Evolutionary conservation across 2,888 invertebrate genomes (phyloP), one percentile per base, ranked within the genome.

Genomic region (Zygothrica quintamaculata): DNA sequence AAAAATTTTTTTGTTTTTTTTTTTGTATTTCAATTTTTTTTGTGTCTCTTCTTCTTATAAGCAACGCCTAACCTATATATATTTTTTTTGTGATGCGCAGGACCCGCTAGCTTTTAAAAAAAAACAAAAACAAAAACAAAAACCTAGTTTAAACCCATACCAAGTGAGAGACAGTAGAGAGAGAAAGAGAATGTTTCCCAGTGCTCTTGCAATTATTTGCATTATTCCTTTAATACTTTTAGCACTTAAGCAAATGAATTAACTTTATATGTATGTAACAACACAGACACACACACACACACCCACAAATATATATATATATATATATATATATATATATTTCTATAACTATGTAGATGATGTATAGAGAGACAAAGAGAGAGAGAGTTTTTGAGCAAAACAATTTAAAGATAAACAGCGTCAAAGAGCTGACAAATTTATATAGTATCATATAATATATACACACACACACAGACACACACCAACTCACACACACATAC

Each of bases 91-190:
- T 72, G 72, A 72, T 72, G 72, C 72, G 77, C 72, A 72, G 56
- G 66, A 66, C 73, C 73, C 77, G 77, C 77, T 73, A 76, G 72
- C 72, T 72, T 72, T 72, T 60, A 43, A 72, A 74, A 66, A 71
- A 43, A 64, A 18, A 29, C 16, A 66, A 7, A 40, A 34, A 16
- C 26, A 26, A 9, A 50, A 40, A 9, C 25, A 50, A 18, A 40
- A 26, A 47, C 34, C 22, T 18, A 34, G 40, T 46, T 9, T 25
- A n/a, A 12, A n/a, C n/a, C n/a, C n/a, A n/a, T n/a, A n/a, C n/a
- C n/a, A 22, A 11, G 15, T 11, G 42, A 52, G 22, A 34, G 22
- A 43, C n/a, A 25, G 42, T 15, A 43, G 34, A 40, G 12, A 43
- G 47, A 25, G 7, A 22, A 5, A 47, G 40, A 36, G 39, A 55